These are phyloP conservation scores for Ophion ventricosus DNA, from an alignment of 2,888 invertebrate species.

Conservation along the genomic window DNA sequence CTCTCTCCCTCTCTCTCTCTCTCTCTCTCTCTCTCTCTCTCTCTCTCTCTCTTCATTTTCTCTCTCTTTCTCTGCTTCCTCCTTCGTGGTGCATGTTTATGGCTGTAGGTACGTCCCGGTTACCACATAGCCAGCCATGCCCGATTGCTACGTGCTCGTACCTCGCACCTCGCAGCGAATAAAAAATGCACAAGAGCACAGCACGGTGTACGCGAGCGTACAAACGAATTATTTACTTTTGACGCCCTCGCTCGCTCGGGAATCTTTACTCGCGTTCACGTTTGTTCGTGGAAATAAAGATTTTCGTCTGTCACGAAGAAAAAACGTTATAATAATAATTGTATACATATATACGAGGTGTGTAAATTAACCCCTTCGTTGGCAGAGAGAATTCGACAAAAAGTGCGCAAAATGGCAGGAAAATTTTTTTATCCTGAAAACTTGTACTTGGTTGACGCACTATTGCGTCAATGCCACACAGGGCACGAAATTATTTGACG, in stretches of 20 bases:
- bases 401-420: no score
- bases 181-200: slow-evolving; percentile 40
- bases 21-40: slow-evolving; percentile 11
- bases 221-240: slow-evolving; percentile 40
- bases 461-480: no score
- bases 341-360: not conserved
- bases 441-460: no score
- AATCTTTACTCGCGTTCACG: not conserved
- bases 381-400: no score
- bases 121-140: slow-evolving; percentile 51
- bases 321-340: not conserved
- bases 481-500: no score
- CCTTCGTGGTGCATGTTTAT: slow-evolving; percentile 54
- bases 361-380: no score
- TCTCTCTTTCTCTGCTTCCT: not conserved
- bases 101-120: slow-evolving; percentile 40
- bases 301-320: not conserved
- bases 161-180: slow-evolving; percentile 39
- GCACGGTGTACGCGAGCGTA: slow-evolving; percentile 26
- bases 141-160: slow-evolving; percentile 51
- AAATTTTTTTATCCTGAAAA: no score
- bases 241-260: not conserved
- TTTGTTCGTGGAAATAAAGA: not conserved
- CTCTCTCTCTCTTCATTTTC: not conserved
- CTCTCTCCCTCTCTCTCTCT: not conserved